A percentile compares a stretch with the other conserved stretches of the same genome.
Evolutionary conservation across 2,113 vertebrate species (phyloP).

Genomic region (Ictalurus punctatus): DNA sequence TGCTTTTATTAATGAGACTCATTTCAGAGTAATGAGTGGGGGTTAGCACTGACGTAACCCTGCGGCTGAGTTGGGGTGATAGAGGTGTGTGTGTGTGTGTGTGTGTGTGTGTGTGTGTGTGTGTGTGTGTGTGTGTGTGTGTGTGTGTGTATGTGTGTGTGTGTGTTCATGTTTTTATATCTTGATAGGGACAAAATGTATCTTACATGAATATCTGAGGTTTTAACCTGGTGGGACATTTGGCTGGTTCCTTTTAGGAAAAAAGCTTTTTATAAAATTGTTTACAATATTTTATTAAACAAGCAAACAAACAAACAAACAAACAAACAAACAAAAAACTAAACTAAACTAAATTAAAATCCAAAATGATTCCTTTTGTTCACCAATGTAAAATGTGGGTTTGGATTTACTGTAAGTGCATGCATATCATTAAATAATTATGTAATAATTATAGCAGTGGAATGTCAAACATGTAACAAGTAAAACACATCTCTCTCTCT

Average conservation of each 20-base stretch:
- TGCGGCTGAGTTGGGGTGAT: constrained; percentile 61
- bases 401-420: no score
- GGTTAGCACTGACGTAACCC: constrained; percentile 67
- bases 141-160: constrained; percentile 17
- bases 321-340: background rate
- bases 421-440: background rate
- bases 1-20: constrained; percentile 68
- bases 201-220: background rate
- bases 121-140: constrained; percentile 26
- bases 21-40: constrained; percentile 69
- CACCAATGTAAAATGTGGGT: background rate
- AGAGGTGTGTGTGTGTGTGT: constrained; percentile 49
- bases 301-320: no score
- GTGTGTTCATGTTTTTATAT: background rate
- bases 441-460: background rate
- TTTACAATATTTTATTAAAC: background rate
- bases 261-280: background rate
- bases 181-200: background rate
- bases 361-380: background rate
- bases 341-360: background rate
- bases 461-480: background rate
- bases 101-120: constrained; percentile 18
- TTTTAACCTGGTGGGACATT: constrained; percentile 2
- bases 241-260: background rate
- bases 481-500: background rate